Evolutionary conservation across 1,140 invertebrate genomes (phyloP).

Genomic region (Amphibalanus amphitrite): DNA sequence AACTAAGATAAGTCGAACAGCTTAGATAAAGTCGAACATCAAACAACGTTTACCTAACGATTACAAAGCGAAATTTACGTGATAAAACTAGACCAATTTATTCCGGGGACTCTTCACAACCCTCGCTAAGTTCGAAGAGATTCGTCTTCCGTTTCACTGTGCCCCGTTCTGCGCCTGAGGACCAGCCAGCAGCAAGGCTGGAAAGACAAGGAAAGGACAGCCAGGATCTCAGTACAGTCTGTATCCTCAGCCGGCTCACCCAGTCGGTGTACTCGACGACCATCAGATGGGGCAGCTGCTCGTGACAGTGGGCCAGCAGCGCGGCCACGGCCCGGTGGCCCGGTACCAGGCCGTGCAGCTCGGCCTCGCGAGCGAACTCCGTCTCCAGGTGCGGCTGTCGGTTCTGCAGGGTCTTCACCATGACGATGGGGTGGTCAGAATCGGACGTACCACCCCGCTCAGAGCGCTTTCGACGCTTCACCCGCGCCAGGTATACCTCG

Average conservation of each 20-base stretch:
- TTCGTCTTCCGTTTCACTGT: too few species aligned
- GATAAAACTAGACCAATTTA: too few species aligned
- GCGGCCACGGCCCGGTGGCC: conserved; percentile 60
- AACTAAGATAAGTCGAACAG: conserved; percentile 4
- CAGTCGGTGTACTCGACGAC: conserved; percentile 82
- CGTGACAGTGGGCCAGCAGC: conserved; percentile 57
- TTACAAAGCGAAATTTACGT: too few species aligned
- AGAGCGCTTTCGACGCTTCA: conserved; percentile 26
- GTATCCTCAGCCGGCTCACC: too few species aligned
- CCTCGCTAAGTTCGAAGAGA: too few species aligned
- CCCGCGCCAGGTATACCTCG: conserved; percentile 58
- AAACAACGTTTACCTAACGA: too few species aligned
- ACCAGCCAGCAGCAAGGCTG: too few species aligned
- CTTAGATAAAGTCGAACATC: background rate
- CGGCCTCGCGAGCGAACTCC: conserved; percentile 73
- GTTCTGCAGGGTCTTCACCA: conserved; percentile 54
- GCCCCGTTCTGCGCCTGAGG: too few species aligned
- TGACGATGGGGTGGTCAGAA: conserved; percentile 35
- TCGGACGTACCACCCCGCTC: conserved; percentile 28
- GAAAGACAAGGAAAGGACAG: too few species aligned
- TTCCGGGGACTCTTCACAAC: too few species aligned
- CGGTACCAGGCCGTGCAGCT: conserved; percentile 54
- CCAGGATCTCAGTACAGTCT: too few species aligned
- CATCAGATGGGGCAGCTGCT: conserved; percentile 71
- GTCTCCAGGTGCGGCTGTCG: conserved; percentile 55